phyloP scores from a whole-genome alignment of 2,113 vertebrate species.

The Thinocorus orbignyianus region DNA sequence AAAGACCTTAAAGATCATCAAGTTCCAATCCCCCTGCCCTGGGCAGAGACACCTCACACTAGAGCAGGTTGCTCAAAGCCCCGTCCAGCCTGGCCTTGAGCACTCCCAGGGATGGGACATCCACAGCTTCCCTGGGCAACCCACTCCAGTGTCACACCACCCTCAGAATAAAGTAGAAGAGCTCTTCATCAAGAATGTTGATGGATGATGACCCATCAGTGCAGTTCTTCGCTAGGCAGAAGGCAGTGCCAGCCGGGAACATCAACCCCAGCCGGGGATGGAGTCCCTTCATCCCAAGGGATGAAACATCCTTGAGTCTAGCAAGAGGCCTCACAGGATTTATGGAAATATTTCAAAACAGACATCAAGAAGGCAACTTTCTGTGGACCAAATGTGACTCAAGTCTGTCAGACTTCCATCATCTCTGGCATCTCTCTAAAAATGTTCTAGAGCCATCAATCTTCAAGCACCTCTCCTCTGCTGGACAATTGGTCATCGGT shows the following conservation, averaged over 20 bases:
- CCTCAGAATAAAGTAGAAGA: neutral
- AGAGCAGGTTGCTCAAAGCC: neutral
- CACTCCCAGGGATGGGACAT: neutral
- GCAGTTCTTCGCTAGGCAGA: neutral
- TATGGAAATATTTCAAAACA: neutral
- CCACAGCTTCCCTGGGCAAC: neutral
- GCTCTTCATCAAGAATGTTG: neutral
- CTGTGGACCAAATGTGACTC: too few species aligned
- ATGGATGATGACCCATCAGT: neutral
- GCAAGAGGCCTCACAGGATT: neutral
- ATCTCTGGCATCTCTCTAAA: neutral
- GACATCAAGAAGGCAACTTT: neutral
- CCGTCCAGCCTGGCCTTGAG: neutral
- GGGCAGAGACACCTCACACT: neutral
- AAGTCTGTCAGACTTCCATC: neutral
- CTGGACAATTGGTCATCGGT: accelerated
- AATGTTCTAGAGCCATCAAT: neutral
- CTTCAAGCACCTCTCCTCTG: neutral
- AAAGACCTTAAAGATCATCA: neutral
- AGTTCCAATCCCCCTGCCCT: neutral
- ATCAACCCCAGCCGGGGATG: neutral
- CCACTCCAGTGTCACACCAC: neutral
- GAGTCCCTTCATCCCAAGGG: neutral
- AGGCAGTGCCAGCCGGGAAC: neutral
- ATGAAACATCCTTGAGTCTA: neutral